Evolutionary conservation across 2,888 invertebrate genomes (phyloP), one percentile per base, ranked within the genome.

Genomic region (Clepsis dumicolana): DNA sequence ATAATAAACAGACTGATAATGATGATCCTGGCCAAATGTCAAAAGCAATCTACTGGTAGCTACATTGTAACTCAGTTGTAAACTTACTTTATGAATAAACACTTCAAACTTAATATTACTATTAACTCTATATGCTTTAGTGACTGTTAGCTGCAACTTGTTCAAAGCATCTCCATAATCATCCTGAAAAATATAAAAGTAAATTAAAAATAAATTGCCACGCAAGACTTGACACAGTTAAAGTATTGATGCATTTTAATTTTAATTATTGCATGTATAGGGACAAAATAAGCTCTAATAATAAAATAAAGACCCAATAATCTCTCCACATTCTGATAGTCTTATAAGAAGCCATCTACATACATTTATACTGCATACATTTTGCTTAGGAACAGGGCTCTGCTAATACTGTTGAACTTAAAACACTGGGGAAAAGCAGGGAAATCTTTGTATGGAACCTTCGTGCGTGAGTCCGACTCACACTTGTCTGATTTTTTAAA

Each of bases 31-130:
- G 24, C 27, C 29, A 16, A 2, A 29, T 38, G 65, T 50, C 35
- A 59, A 18, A 24, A 35, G 35, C 54, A 44, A 41, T 50, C 41
- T 32, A 25, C 8, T 25, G 25, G 18, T 18, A 56, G 32, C 3
- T 53, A 38, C 4, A 25, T 21, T 69, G n/a, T 35, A 32, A 64
- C 64, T 73, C 44, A 60, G 24, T 61, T 74, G 32, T 29, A 27
- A 59, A 76, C 85, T 85, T 85, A 95, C 95, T 95, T 99, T 99
- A 89, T 99, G 99, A 81, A 99, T 99, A 86, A 99, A 99, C 53
- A 98, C 98, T 94, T 99, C 99, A 94, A 99, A 99, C 85, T 98
- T 98, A 71, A 99, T 99, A 76, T 96, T 96, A 70, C 97, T 97
- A 94, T 99, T 99, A 21, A 99, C 97, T 94, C 98, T 97, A 85